These are phyloP conservation scores for Coluber constrictor DNA, from an alignment of 2,797 vertebrate species.

Conservation along the genomic window DNA sequence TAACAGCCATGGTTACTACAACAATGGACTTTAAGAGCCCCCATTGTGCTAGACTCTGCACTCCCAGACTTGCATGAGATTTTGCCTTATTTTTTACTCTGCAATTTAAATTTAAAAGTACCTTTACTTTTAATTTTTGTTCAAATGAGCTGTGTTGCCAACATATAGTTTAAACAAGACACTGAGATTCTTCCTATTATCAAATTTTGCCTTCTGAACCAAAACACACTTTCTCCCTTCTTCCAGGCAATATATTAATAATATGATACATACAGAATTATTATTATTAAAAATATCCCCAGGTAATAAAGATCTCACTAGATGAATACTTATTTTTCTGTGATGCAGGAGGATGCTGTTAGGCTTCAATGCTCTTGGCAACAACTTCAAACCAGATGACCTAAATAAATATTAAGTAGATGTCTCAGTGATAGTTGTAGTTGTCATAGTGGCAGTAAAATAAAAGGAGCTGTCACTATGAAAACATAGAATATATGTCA, in stretches of 20 bases:
- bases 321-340: neutral
- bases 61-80: neutral
- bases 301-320: neutral
- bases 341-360: neutral
- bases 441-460: neutral
- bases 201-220: neutral
- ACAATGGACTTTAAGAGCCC: neutral
- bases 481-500: neutral
- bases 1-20: neutral
- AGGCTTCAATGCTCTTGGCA: neutral
- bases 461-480: neutral
- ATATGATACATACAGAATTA: neutral
- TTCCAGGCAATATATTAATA: neutral
- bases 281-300: neutral
- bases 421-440: neutral
- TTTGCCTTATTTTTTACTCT: neutral
- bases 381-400: neutral
- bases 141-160: neutral
- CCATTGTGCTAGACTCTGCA: neutral
- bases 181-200: neutral
- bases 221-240: neutral
- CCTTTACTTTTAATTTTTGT: neutral
- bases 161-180: neutral
- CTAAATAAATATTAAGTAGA: neutral
- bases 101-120: neutral